A percentile compares a stretch with the other conserved stretches of the same genome.
Conservation (phyloP, 2,888 invertebrate species). For the Sinodicranocentrus sp. region DNA sequence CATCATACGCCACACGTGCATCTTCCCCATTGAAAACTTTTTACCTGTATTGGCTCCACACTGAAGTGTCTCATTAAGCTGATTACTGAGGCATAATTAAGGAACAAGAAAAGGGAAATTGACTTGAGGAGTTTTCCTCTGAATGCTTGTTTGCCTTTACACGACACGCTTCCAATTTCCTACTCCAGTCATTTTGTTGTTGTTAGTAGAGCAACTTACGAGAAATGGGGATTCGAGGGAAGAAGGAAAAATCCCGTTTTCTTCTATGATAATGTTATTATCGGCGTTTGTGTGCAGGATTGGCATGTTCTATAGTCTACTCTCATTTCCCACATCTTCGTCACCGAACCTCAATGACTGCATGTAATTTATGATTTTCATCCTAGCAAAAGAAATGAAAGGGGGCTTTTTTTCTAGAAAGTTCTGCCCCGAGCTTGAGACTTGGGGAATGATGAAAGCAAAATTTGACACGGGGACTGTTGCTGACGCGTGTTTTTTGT, state of each 20-base stretch:
- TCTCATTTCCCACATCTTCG: not conserved
- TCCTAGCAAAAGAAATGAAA: conserved; percentile 11
- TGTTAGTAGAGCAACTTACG: no score
- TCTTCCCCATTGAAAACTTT: not conserved
- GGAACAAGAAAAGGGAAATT: conserved; percentile 55
- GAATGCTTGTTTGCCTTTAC: not conserved
- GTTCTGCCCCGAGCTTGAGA: no score
- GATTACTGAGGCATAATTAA: conserved; percentile 62
- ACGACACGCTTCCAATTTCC: no score
- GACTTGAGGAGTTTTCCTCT: conserved; percentile 32
- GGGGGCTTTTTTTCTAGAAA: conserved; percentile 6
- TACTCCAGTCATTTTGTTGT: no score
- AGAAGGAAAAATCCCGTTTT: conserved; percentile 31
- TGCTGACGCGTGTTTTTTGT: not conserved
- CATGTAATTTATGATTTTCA: conserved; percentile 49
- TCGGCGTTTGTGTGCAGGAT: no score
- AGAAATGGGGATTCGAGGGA: no score
- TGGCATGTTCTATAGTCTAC: no score
- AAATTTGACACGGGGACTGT: conserved; percentile 37
- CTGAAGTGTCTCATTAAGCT: conserved; percentile 62
- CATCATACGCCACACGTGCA: no score
- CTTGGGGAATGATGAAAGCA: conserved; percentile 56
- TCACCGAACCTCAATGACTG: not conserved
- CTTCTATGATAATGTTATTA: conserved; percentile 21
- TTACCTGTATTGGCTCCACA: not conserved